Conservation (phyloP, 1,140 invertebrate species). For the Drosophila malerkotliana region DNA sequence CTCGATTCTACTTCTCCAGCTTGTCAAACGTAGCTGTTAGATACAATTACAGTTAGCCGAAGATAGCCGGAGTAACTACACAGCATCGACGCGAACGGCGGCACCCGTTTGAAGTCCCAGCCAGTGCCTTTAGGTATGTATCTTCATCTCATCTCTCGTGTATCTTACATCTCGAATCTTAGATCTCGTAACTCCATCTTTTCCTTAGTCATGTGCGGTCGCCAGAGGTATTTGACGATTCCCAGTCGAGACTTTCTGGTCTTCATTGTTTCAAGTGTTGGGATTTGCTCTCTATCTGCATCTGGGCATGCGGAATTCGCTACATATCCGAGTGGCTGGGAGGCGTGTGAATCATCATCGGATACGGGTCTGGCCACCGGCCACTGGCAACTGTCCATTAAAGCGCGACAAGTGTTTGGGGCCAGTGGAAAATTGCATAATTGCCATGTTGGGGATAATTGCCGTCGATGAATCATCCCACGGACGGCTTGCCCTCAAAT, state of each 20-base stretch:
- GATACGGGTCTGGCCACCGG: constrained; percentile 21
- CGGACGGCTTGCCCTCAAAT: constrained; percentile 13
- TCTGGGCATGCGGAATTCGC: constrained; percentile 30
- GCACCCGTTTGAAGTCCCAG: constrained; percentile 48
- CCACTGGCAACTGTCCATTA: constrained; percentile 47
- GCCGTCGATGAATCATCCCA: constrained; percentile 51
- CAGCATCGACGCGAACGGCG: constrained; percentile 33
- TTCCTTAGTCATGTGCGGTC: constrained; percentile 60
- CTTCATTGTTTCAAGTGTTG: constrained; percentile 67
- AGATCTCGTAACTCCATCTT: constrained; percentile 40
- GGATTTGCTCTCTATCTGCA: constrained; percentile 44
- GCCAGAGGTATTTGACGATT: constrained; percentile 46
- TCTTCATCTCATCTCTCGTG: constrained; percentile 59
- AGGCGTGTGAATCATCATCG: constrained; percentile 67
- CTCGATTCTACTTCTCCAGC: constrained; percentile 14
- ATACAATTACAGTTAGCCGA: constrained; percentile 79
- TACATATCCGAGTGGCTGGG: constrained; percentile 23
- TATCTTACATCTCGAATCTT: constrained; percentile 22
- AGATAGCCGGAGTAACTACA: constrained; percentile 43
- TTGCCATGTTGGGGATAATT: constrained; percentile 51
- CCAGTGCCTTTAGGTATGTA: constrained; percentile 63
- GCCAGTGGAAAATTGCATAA: constrained; percentile 69
- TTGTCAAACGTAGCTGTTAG: constrained; percentile 76
- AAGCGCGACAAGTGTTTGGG: constrained; percentile 69
- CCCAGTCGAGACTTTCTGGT: constrained; percentile 39